Evolutionary conservation across 2,797 vertebrate genomes (phyloP).

Genomic region (Argyrosomus regius): DNA sequence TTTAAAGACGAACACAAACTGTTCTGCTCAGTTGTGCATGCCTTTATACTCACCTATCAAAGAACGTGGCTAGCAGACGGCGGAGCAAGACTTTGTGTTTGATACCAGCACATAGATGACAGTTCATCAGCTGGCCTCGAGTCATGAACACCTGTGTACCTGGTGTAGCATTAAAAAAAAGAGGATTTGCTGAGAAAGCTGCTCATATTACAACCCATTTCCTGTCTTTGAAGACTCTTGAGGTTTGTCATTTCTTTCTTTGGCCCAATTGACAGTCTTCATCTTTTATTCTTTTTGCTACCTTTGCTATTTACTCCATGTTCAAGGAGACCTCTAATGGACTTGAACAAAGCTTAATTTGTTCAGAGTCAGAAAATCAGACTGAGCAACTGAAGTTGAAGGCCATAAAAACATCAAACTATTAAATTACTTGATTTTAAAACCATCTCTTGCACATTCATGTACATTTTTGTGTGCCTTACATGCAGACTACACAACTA

Average conservation of each 20-base stretch:
- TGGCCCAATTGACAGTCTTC: neutral
- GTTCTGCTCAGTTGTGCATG: constrained; percentile 1
- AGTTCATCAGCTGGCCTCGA: constrained; percentile 99
- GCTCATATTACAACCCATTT: constrained; percentile 7
- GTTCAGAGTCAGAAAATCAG: neutral
- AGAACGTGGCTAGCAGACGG: constrained; percentile 97
- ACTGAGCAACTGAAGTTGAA: constrained; percentile 2
- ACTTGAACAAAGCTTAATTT: constrained; percentile 22
- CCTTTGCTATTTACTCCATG: neutral
- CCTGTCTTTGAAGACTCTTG: neutral
- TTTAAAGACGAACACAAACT: constrained; percentile 14
- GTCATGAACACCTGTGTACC: constrained; percentile 98
- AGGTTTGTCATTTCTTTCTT: neutral
- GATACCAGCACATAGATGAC: constrained; percentile 97
- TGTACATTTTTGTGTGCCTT: neutral
- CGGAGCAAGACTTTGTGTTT: constrained; percentile 98
- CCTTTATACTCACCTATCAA: constrained; percentile 91
- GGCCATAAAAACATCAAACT: constrained; percentile 16
- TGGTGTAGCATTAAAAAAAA: constrained; percentile 60
- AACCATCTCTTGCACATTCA: constrained; percentile 16
- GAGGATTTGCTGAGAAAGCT: constrained; percentile 8
- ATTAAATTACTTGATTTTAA: constrained; percentile 4
- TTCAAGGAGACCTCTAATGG: constrained; percentile 12
- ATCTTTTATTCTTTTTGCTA: constrained; percentile 4
- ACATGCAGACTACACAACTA: neutral